Conservation (phyloP, 2,888 invertebrate species). For the Dione juno region DNA sequence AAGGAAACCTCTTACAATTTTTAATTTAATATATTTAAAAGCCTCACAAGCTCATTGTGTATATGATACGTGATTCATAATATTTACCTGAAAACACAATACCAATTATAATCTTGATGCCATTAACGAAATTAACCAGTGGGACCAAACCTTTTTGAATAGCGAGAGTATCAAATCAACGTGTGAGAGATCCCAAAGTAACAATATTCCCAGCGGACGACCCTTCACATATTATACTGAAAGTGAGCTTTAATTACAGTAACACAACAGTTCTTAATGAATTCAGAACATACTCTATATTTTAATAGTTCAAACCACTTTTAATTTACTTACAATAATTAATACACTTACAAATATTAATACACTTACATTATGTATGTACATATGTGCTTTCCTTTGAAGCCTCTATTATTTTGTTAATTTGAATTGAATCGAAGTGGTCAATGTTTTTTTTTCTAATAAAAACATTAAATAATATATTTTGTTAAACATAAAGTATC, state of each 20-base stretch:
- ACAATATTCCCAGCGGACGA: constrained; percentile 29
- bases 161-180: constrained; percentile 26
- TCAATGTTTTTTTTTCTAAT: neutral
- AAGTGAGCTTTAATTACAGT: constrained; percentile 30
- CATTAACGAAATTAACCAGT: constrained; percentile 13
- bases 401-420: constrained; percentile 7
- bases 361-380: neutral
- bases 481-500: too few relatives aligned
- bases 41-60: too few relatives aligned
- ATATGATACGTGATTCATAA: neutral
- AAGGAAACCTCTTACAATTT: too few relatives aligned
- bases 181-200: constrained; percentile 29
- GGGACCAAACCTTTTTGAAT: neutral
- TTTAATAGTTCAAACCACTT: constrained; percentile 20
- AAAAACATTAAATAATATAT: too few relatives aligned
- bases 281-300: constrained; percentile 22
- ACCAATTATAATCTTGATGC: neutral
- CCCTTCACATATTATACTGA: constrained; percentile 22
- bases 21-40: too few relatives aligned
- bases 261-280: constrained; percentile 27
- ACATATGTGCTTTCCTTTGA: neutral
- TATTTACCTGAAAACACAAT: neutral
- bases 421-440: too few relatives aligned
- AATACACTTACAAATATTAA: constrained; percentile 10
- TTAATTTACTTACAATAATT: constrained; percentile 19